A percentile compares a stretch with the other conserved stretches of the same genome.
Evolutionary conservation across 2,797 vertebrate genomes (phyloP).

Genomic region (Sibirionetta formosa): DNA sequence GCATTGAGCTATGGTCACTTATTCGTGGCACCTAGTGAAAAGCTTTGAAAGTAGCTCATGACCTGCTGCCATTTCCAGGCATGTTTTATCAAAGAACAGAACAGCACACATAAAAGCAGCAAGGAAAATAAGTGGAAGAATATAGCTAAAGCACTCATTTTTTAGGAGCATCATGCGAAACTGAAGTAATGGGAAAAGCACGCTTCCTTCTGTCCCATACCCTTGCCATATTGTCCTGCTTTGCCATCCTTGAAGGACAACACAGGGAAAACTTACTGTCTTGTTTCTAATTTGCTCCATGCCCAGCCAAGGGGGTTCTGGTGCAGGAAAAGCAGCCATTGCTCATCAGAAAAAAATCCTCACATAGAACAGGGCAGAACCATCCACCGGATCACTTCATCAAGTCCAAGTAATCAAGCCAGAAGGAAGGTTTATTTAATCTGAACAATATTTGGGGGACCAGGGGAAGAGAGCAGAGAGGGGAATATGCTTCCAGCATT

Average conservation of each 20-base stretch:
- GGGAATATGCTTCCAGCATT: background rate
- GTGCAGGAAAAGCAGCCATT: background rate
- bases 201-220: rapidly evolving
- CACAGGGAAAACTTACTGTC: background rate
- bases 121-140: background rate
- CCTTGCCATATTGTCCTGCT: background rate
- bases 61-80: background rate
- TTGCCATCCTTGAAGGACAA: background rate
- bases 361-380: rapidly evolving
- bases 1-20: background rate
- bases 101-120: background rate
- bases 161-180: background rate
- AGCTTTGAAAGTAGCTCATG: background rate
- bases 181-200: background rate
- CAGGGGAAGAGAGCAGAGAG: rapidly evolving
- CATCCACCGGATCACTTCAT: background rate
- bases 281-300: background rate
- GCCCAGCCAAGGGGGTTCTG: background rate
- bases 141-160: background rate
- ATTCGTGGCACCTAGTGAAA: background rate
- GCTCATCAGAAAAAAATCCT: background rate
- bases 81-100: background rate
- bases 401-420: background rate
- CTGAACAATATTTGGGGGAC: background rate
- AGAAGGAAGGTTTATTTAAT: background rate